Base-by-base conservation (phyloP, 2,797 vertebrate genomes). In the Girardinus metallicus region DNA sequence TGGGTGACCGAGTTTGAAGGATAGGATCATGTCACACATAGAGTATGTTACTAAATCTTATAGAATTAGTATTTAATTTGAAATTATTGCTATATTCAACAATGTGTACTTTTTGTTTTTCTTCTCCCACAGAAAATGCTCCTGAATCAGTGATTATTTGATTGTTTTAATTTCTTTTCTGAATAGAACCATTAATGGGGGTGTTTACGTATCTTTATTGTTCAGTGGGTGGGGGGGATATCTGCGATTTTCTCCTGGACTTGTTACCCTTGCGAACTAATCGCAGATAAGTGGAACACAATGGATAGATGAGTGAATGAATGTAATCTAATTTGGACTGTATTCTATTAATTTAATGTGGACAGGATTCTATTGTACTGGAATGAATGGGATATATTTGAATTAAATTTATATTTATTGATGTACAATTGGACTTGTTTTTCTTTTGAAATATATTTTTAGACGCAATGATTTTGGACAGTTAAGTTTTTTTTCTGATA, bases 1-100 rank as follows among this genome's bases (percentile, higher is more conserved):
- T 60, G 64, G 49, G 49, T 74, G 83, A 71, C 62, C 70, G 39
- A 75, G 60, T 89, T 91, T 86, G 47, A 83, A 41, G 77, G 53
- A 77, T 57, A 76, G 36, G 44, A 77, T 82, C 46, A 85, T 47
- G 53, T 51, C 80, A 72, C 64, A 74, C 41, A 57, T 39, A 31
- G 86, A 76, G 9, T 62, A 36, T 68, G 34, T 66, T 26, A 26
- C 21, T 11, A 39, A 66, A 66, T 23, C 4, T 10, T 26, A 26
- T 26, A 41, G 64, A 10, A 41, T 23, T 41, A 41, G 0, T 36
- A 64, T 36, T 66, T 66, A 36, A 36, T 34, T 39, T 34, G 15
- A 62, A 31, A 62, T 15, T 34, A 62, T 36, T 16, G 16, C 60
- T 36, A 5, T 15, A 3, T 2, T 66, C 10, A 39, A 66, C 18